Evolutionary conservation across 1,140 invertebrate genomes (phyloP).

Genomic region (Drosophila rhopaloa): DNA sequence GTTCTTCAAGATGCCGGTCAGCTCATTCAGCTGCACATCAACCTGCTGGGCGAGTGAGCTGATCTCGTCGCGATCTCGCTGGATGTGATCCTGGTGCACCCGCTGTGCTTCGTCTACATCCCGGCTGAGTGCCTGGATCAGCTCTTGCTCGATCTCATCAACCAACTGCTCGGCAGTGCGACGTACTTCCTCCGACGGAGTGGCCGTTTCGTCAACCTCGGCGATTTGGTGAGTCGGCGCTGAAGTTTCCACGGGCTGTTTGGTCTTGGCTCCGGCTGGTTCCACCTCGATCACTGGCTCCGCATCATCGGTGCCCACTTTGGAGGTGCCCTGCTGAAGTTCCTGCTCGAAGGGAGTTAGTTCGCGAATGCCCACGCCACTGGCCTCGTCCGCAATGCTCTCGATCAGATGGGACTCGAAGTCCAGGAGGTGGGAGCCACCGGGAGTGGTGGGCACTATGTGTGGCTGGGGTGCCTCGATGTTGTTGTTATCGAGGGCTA

Average conservation of each 20-base stretch:
- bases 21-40: conserved; percentile 75
- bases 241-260: conserved; percentile 61
- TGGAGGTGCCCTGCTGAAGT: conserved; percentile 68
- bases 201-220: conserved; percentile 67
- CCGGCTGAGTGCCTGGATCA: conserved; percentile 66
- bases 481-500: conserved; percentile 55
- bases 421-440: conserved; percentile 72
- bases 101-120: conserved; percentile 64
- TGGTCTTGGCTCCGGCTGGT: conserved; percentile 67
- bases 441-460: conserved; percentile 52
- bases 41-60: conserved; percentile 67
- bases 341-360: conserved; percentile 75
- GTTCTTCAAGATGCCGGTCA: conserved; percentile 76
- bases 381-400: conserved; percentile 55
- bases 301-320: conserved; percentile 59
- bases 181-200: conserved; percentile 52
- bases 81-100: conserved; percentile 49
- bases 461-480: conserved; percentile 18
- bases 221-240: conserved; percentile 66
- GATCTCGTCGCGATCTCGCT: conserved; percentile 46
- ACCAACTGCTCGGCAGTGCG: conserved; percentile 73
- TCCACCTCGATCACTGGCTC: conserved; percentile 77
- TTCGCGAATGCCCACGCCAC: conserved; percentile 78
- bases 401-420: conserved; percentile 83
- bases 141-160: conserved; percentile 72